Base-by-base conservation (phyloP, 2,888 invertebrate genomes). In the Reticulitermes lucifugus region DNA sequence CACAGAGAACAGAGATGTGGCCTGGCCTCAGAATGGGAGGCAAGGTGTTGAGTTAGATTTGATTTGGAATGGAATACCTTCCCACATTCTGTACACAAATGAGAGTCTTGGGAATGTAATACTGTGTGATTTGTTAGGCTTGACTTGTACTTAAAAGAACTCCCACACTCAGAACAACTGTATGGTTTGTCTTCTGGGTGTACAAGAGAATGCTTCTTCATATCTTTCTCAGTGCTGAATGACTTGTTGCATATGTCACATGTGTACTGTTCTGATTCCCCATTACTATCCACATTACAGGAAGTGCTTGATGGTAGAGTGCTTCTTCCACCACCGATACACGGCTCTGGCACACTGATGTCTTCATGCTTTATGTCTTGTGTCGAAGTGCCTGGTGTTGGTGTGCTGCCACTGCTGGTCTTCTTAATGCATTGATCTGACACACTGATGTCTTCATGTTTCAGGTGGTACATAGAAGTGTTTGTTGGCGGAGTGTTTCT, bases 1-100 rank as follows among this genome's bases (percentile, higher is more conserved):
- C 81, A 81, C 0, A 81, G 25, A 10, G 81, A 65, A 46, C 81
- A 81, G 21, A 65, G 81, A 35, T 81, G 81, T 46, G 81, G 81
- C 21, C 81, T 35, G 14, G 60, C 70, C 25, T 81, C 59, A 14
- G 80, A 80, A 22, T 80, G 80, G 22, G 80, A 80, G 3, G 80
- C 80, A 10, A 60, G 22, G 35, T 80, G 80, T 35, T 80, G 59
- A 18, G 35, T 59, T n/a, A 80, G 80, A 41, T 80, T 59, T 6
- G 80, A 80, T 21, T 80, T 59, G 21, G 59, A 41, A 25, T 60
- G 29, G n/a, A 80, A 80, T 29, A n/a, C 2, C 41, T 60, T 59
- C 12, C 60, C 80, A 41, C 80, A 80, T 29, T 80, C 59, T 1
- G 29, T n/a, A 41, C 80, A 80, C 14, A 9, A 12, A 5, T 21